phyloP scores from a whole-genome alignment of 2,888 invertebrate genomes.

The Pseudococcus viburni region DNA sequence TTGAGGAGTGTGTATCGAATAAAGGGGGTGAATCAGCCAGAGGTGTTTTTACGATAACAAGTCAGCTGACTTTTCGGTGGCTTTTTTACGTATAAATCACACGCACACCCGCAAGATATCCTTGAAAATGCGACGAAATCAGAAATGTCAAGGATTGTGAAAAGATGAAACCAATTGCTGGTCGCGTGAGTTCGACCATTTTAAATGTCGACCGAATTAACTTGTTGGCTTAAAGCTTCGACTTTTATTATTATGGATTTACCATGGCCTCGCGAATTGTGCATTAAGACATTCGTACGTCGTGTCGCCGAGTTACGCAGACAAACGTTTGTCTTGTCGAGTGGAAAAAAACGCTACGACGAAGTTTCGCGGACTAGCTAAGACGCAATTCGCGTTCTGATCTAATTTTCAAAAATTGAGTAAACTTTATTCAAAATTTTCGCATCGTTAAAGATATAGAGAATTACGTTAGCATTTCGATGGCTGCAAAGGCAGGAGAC shows the following conservation, averaged over 20 bases:
- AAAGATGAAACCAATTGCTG: neutral
- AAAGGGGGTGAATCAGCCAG: neutral
- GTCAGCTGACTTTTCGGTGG: neutral
- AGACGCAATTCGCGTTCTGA: conserved; percentile 22
- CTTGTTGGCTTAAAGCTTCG: neutral
- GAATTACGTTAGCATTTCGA: conserved; percentile 26
- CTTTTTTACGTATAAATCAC: neutral
- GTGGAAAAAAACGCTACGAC: neutral
- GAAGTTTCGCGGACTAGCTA: neutral
- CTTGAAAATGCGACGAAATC: neutral
- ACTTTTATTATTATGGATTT: neutral
- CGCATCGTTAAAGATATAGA: conserved; percentile 28
- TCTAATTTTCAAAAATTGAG: conserved; percentile 23
- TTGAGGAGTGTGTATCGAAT: neutral
- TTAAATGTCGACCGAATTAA: conserved; percentile 12
- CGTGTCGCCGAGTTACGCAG: too few species aligned
- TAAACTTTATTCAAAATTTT: conserved; percentile 46
- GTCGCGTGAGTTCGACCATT: neutral
- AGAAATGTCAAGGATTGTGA: conserved; percentile 16
- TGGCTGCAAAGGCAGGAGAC: neutral
- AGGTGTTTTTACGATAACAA: neutral
- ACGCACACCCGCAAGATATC: neutral
- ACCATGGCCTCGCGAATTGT: neutral
- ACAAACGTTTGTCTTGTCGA: neutral
- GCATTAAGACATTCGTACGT: neutral